Percentiles rank a stretch among this genome's conserved stretches.
These are phyloP conservation scores for Oncorhynchus keta DNA, from an alignment of 2,113 vertebrate species.

Conservation along the genomic window DNA sequence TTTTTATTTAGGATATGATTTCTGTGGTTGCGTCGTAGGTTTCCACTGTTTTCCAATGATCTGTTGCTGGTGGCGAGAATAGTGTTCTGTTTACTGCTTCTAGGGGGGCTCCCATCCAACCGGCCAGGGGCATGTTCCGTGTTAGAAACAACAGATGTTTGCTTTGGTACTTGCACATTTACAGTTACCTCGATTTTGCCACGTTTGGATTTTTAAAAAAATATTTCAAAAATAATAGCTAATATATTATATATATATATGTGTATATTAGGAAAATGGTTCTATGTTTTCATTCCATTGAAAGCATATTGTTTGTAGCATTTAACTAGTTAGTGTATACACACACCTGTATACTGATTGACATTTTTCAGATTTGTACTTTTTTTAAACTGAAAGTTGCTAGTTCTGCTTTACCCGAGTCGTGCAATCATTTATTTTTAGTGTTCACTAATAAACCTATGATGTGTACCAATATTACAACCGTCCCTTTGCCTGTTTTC, in stretches of 20 bases:
- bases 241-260: constrained; percentile 92
- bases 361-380: constrained; percentile 99
- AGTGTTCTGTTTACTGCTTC: constrained; percentile 93
- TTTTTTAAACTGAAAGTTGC: constrained; percentile 99
- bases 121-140: constrained; percentile 90
- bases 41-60: constrained; percentile 96
- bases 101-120: constrained; percentile 80
- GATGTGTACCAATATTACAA: constrained; percentile 86
- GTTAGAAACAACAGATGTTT: constrained; percentile 87
- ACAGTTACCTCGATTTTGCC: constrained; percentile 99
- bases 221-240: constrained; percentile 74
- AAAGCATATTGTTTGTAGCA: constrained; percentile 99
- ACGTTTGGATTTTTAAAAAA: constrained; percentile 96
- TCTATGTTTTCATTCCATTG: constrained; percentile 99
- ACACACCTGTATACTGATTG: constrained; percentile 99
- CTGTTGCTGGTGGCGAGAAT: constrained; percentile 90
- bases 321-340: constrained; percentile 99
- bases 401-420: constrained; percentile 99
- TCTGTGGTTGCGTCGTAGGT: constrained; percentile 91
- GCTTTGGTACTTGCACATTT: constrained; percentile 99
- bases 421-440: constrained; percentile 99
- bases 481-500: background rate
- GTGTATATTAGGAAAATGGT: constrained; percentile 82
- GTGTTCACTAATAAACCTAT: constrained; percentile 99
- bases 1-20: constrained; percentile 89